Evolutionary conservation across 2,888 invertebrate genomes (phyloP), one percentile per base, ranked within the genome.

Genomic region (Meteorus colon): DNA sequence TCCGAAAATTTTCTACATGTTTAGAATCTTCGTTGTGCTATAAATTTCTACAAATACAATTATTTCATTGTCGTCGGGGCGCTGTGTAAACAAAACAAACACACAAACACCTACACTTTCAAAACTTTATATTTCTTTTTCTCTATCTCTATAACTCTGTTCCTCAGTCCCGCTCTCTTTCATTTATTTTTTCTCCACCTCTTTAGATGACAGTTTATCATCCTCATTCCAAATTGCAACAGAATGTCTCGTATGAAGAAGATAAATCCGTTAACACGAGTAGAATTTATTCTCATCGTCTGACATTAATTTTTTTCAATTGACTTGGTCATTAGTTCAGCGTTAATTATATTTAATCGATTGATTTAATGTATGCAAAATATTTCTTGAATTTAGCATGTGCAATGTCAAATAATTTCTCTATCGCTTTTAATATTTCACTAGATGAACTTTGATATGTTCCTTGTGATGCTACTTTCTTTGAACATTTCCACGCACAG

Each of bases 401-500:
- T 19, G 19, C 10, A 55, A 55, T 8, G 55, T 8, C n/a, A 55
- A 55, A 55, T 19, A 55, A 55, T 55, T 55, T 19, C 55, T 55
- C 55, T 55, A 19, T 55, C 55, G 55, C 55, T 55, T 55, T 55
- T 63, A 34, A 34, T 63, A 34, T 12, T 34, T 29, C 14, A 63
- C 16, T 63, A 16, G 27, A 62, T 29, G 6, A 27, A 62, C 1
- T 29, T 0, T 29, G 3, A 62, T 27, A 27, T 29, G 5, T 34
- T 62, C 3, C 27, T 63, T 31, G 1, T 63, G 16, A n/a, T 68
- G 45, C 41, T 6, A 31, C 16, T 41, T 19, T 29, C 3, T 24
- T 45, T 48, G 63, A 55, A 80, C 37, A 77, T 74, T 24, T 55
- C 73, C 77, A 78, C 62, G 74, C 77, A 77, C 77, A 74, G 78